phyloP scores from a whole-genome alignment of 2,113 vertebrate species.

The Pteruthius melanotis region DNA sequence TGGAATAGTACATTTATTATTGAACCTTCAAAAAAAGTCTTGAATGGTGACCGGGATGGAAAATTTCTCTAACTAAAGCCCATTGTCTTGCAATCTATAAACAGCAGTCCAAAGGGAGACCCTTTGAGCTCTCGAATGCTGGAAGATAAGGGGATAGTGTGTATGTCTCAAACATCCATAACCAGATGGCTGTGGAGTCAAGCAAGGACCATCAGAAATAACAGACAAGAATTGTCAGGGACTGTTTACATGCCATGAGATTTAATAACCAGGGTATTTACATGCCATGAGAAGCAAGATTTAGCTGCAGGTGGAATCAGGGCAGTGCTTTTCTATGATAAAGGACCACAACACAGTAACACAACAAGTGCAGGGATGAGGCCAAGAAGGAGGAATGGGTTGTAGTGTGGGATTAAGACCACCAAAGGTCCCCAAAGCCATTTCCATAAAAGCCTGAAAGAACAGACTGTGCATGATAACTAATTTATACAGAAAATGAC shows the following conservation, averaged over 20 bases:
- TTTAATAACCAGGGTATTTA: no score
- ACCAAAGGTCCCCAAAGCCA: not conserved
- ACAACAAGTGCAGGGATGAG: not conserved
- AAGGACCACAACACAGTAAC: not conserved
- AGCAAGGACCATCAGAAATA: not conserved
- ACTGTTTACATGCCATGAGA: not conserved
- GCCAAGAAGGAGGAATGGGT: not conserved
- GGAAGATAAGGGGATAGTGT: not conserved
- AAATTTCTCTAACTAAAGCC: not conserved
- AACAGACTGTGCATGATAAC: accelerated
- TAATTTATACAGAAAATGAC: not conserved
- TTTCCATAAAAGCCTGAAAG: not conserved
- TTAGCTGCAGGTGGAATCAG: not conserved
- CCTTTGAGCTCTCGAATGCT: not conserved
- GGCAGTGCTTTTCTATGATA: not conserved
- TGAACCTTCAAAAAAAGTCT: not conserved
- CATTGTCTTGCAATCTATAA: not conserved
- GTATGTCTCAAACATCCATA: not conserved
- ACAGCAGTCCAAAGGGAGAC: not conserved
- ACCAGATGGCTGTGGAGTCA: not conserved
- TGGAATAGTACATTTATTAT: not conserved
- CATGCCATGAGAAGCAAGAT: not conserved
- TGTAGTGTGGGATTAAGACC: not conserved
- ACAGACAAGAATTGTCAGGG: not conserved
- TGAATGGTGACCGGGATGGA: not conserved